Conservation (phyloP, 2,888 invertebrate genomes). For the Dusona sp. region DNA sequence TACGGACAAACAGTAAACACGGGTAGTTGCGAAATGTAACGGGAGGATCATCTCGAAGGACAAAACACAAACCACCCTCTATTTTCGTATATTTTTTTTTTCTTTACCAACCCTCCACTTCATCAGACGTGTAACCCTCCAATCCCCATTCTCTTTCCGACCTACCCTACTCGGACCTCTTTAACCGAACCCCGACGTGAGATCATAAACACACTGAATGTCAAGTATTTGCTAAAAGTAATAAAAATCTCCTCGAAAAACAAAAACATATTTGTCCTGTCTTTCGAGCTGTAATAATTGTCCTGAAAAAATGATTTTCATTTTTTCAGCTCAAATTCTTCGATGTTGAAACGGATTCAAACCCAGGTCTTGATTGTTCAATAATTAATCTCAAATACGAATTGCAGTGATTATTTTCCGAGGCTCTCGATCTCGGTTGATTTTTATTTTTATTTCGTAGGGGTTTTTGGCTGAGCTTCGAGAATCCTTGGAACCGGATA, state of each 20-base stretch:
- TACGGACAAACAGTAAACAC: not conserved
- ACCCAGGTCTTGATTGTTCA: not conserved
- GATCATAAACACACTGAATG: slow-evolving; percentile 17
- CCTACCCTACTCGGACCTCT: slow-evolving; percentile 64
- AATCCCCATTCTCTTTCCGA: slow-evolving; percentile 49
- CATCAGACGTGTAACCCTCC: slow-evolving; percentile 27
- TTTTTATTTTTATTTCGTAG: not conserved
- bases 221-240: not conserved
- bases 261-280: not conserved
- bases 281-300: not conserved
- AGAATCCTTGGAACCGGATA: slow-evolving; percentile 15
- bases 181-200: slow-evolving; percentile 29
- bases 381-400: slow-evolving; percentile 39
- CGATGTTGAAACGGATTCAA: not conserved
- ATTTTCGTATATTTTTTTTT: slow-evolving; percentile 15
- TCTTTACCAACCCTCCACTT: slow-evolving; percentile 10
- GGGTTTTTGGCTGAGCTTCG: not conserved
- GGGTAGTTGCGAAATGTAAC: slow-evolving; percentile 8
- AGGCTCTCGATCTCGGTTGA: slow-evolving; percentile 4
- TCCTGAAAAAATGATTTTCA: not conserved
- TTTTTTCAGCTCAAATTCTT: not conserved
- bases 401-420: slow-evolving; percentile 16
- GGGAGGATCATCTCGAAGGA: slow-evolving; percentile 23
- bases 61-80: slow-evolving; percentile 30
- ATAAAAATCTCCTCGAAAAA: not conserved